Evolutionary conservation across 1,140 invertebrate genomes (phyloP).

Genomic region (Muscidifurax raptorellus): DNA sequence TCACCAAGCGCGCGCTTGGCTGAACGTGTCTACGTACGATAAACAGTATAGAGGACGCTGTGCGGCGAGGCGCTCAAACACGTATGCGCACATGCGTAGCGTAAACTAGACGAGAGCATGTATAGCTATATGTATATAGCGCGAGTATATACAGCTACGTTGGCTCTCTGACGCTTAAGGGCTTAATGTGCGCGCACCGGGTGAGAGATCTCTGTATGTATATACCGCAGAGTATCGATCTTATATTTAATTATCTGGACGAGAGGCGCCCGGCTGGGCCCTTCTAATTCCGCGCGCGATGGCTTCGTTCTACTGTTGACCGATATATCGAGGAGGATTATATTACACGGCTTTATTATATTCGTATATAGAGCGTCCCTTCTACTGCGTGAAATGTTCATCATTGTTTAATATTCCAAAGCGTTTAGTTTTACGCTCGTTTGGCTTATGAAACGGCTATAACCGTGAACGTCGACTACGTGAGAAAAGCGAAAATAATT

Average conservation of each 20-base stretch:
- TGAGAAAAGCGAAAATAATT: too few relatives aligned
- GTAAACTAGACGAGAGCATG: background rate
- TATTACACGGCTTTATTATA: too few relatives aligned
- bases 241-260: conserved; percentile 23
- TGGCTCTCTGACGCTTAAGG: background rate
- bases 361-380: too few relatives aligned
- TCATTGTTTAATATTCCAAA: too few relatives aligned
- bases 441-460: too few relatives aligned
- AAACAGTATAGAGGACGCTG: background rate
- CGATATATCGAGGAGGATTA: background rate
- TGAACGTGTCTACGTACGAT: background rate
- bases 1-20: background rate
- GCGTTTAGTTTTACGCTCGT: too few relatives aligned
- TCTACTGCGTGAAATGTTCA: too few relatives aligned
- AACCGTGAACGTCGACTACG: too few relatives aligned
- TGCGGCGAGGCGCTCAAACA: too few relatives aligned
- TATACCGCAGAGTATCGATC: background rate
- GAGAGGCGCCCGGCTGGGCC: background rate
- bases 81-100: background rate
- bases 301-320: background rate
- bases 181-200: background rate
- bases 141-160: background rate
- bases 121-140: too few relatives aligned
- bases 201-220: background rate
- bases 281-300: background rate